A percentile compares a stretch with the other conserved stretches of the same genome.
These are phyloP conservation scores for Tetragnatha montana DNA, from an alignment of 2,888 invertebrate genomes.

Conservation along the genomic window DNA sequence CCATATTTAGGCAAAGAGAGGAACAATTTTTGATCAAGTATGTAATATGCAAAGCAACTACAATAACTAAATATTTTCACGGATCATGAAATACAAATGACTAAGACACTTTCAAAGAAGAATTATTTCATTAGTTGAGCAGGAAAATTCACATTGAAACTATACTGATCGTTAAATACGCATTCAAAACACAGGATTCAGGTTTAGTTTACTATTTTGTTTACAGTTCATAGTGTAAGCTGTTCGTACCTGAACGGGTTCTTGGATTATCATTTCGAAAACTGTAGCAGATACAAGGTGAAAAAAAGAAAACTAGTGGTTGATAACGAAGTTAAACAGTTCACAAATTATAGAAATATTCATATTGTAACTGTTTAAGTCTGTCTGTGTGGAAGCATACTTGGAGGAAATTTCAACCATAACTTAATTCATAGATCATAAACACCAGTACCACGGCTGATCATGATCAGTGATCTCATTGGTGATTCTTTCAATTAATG, in stretches of 20 bases:
- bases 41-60: not conserved
- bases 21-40: not conserved
- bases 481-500: too few species aligned
- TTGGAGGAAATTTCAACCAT: slow-evolving; percentile 30
- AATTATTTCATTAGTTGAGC: not conserved
- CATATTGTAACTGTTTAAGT: slow-evolving; percentile 27
- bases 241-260: slow-evolving; percentile 70
- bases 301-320: not conserved
- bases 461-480: too few species aligned
- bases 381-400: slow-evolving; percentile 10
- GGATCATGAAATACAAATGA: not conserved
- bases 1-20: too few species aligned
- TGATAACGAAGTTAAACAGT: not conserved
- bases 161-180: too few species aligned
- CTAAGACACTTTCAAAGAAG: not conserved
- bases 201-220: not conserved
- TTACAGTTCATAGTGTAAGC: slow-evolving; percentile 21
- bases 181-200: too few species aligned
- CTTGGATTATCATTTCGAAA: slow-evolving; percentile 69
- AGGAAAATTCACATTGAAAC: slow-evolving; percentile 2
- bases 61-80: not conserved
- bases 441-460: slow-evolving; percentile 27
- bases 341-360: slow-evolving; percentile 22
- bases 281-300: not conserved
- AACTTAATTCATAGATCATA: slow-evolving; percentile 8